A percentile compares a stretch with the other conserved stretches of the same genome.
These are phyloP conservation scores for Latrodectus geometricus DNA, from an alignment of 1,140 invertebrate genomes.

Conservation along the genomic window DNA sequence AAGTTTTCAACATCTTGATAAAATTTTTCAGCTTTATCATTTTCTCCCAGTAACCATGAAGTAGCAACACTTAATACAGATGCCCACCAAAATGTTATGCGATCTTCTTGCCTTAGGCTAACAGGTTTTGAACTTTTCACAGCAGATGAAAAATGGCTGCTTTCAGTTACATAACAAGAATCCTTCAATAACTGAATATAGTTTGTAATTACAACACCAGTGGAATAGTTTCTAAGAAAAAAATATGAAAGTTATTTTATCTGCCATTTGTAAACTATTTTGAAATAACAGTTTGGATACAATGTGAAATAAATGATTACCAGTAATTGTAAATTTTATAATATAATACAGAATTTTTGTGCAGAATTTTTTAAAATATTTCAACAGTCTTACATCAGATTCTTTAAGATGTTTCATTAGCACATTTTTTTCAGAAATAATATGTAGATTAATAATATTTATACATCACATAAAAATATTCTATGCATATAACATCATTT, in stretches of 20 bases:
- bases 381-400: too few relatives aligned
- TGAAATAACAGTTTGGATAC: too few relatives aligned
- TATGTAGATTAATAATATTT: too few relatives aligned
- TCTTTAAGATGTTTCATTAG: too few relatives aligned
- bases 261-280: too few relatives aligned
- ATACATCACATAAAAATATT: too few relatives aligned
- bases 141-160: constrained; percentile 26
- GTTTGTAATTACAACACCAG: constrained; percentile 74
- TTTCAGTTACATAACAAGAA: constrained; percentile 64
- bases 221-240: constrained; percentile 62
- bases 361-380: too few relatives aligned
- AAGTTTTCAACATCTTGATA: constrained; percentile 76
- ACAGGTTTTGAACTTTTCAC: constrained; percentile 18
- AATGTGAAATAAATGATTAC: too few relatives aligned
- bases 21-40: constrained; percentile 77
- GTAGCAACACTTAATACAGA: constrained; percentile 83
- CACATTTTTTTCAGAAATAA: too few relatives aligned
- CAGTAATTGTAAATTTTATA: too few relatives aligned
- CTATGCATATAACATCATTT: too few relatives aligned
- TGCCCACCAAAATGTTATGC: constrained; percentile 87
- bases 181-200: constrained; percentile 76
- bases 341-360: too few relatives aligned
- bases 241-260: background rate
- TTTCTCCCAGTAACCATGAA: constrained; percentile 87
- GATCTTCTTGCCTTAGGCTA: constrained; percentile 71